phyloP scores from a whole-genome alignment of 1,140 invertebrate species.

The Nixonia krombeini region DNA sequence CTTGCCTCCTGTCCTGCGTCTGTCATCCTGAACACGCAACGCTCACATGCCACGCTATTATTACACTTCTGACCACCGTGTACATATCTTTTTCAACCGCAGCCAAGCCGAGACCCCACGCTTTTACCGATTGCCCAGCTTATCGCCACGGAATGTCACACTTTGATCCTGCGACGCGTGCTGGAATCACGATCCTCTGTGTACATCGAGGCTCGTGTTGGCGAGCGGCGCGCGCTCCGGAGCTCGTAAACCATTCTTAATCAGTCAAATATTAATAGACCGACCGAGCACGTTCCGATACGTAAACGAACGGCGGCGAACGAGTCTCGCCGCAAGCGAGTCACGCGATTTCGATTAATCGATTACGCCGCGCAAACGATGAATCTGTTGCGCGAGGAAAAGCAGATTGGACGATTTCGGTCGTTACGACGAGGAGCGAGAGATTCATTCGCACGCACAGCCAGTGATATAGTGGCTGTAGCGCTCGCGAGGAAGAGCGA shows the following conservation, averaged over 20 bases:
- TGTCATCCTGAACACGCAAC: slow-evolving; percentile 67
- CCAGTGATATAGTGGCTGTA: slow-evolving; percentile 37
- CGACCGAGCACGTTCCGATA: too few species aligned
- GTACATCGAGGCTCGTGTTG: too few species aligned
- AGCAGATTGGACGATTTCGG: too few species aligned
- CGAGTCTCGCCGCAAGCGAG: too few species aligned
- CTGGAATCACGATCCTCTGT: slow-evolving; percentile 33
- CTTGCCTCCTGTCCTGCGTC: slow-evolving; percentile 63
- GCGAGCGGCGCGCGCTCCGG: too few species aligned
- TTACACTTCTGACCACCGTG: slow-evolving; percentile 43
- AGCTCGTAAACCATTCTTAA: too few species aligned
- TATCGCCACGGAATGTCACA: slow-evolving; percentile 31
- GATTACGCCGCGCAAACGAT: too few species aligned
- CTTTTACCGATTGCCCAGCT: slow-evolving; percentile 16
- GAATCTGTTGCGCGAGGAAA: too few species aligned
- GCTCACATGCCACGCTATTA: slow-evolving; percentile 60
- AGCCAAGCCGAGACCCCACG: slow-evolving; percentile 18
- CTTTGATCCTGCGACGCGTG: slow-evolving; percentile 27
- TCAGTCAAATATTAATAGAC: too few species aligned
- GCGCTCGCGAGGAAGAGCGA: slow-evolving; percentile 40
- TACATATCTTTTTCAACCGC: slow-evolving; percentile 20
- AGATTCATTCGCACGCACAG: slow-evolving; percentile 25
- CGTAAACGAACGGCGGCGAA: too few species aligned
- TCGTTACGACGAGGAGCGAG: too few species aligned
- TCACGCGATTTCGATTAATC: too few species aligned